Percentiles rank a stretch among this genome's conserved stretches.
These are phyloP conservation scores for Hypotaenidia philippensis DNA, from an alignment of 2,797 vertebrate genomes.

Conservation along the genomic window DNA sequence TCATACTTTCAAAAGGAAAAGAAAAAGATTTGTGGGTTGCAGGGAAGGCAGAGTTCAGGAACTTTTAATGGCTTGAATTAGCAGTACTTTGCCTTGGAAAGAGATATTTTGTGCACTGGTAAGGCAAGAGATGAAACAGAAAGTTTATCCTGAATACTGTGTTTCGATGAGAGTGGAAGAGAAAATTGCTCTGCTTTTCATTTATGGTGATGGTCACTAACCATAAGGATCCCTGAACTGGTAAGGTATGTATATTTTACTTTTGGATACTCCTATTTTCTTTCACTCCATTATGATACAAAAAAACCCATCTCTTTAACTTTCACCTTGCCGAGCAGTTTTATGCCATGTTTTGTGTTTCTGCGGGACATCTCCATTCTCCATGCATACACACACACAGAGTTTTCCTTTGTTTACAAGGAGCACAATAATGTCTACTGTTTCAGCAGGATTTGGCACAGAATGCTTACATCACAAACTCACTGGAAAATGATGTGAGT, in stretches of 20 bases:
- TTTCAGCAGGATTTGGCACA: neutral
- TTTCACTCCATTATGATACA: neutral
- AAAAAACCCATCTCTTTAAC: neutral
- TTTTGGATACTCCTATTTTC: neutral
- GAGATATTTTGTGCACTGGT: neutral
- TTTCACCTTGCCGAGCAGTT: neutral
- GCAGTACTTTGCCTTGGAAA: neutral
- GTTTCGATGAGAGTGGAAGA: neutral
- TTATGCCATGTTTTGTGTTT: neutral
- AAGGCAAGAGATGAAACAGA: neutral
- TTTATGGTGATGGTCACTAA: neutral
- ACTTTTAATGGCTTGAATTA: neutral
- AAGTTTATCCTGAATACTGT: neutral
- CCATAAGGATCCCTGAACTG: neutral
- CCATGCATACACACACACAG: accelerated
- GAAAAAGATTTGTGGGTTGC: neutral
- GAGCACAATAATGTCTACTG: neutral
- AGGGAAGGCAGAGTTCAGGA: neutral
- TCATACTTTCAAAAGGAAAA: neutral
- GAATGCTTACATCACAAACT: neutral
- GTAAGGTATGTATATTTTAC: neutral
- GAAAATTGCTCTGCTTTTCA: neutral
- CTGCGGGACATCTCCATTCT: neutral
- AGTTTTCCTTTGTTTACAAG: neutral
- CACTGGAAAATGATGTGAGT: neutral